Evolutionary conservation across 92 coral and sea anemone species (phyloP), one percentile per base, ranked within the genome.

Genomic region (Pocillopora meandrina): DNA sequence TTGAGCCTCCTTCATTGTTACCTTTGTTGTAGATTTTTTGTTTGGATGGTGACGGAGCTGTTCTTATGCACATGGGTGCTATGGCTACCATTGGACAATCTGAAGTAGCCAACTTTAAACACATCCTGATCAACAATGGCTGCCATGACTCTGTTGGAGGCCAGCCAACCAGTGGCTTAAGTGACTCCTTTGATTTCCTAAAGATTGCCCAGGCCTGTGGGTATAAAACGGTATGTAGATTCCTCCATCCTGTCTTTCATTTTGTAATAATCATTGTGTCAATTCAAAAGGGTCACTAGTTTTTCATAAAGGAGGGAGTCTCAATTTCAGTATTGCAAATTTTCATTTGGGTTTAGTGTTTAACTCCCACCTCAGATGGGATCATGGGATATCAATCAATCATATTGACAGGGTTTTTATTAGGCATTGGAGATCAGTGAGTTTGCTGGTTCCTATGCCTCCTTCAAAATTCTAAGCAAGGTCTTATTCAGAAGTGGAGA

Each of bases 91-190:
- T 96, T 21, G 99, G 99, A 19, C 94, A 91, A 67, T 87, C 87
- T 56, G 91, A 88, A 78, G 82, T 84, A 3, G 87, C 94, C 61
- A 96, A 96, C 89, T 89, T 90, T 69, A 96, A 96, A 78, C 99
- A 96, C 80, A 81, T 96, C 19, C 78, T 96, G 57, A 91, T 96
- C 60, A 96, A 96, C 86, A 96, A 96, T 75, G 99, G 98, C 18
- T 93, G 93, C 55, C 99, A 96, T 74, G 99, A 96, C 86, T 94
- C 98, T 15, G 99, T 96, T 11, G 99, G 99, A 9, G 99, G 93
- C 0, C 99, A 96, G 55, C 99, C 99, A 19, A 94, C 97, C 3
- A 91, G 85, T 77, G 99, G 93, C 13, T 87, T 84, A 5, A 86
- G 79, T 76, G 92, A 90, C 47, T 85, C 84, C 2, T 94, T 96